Percentiles rank a stretch among this genome's conserved stretches.
Conservation (phyloP, 1,140 invertebrate species). For the Lordiphosa stackelbergi region DNA sequence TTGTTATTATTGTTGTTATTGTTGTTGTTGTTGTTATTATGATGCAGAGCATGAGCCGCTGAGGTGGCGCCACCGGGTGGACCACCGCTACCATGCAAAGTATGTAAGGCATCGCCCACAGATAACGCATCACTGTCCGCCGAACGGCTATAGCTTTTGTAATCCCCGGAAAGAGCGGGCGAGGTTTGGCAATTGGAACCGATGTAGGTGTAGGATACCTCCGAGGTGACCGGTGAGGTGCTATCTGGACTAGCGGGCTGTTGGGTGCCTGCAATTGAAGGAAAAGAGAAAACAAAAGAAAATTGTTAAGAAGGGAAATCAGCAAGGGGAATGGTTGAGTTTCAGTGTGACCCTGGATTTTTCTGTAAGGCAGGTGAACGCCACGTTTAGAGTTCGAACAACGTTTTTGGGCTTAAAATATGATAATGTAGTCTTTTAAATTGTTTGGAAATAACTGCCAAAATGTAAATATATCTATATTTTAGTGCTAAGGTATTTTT, state of each 20-base stretch:
- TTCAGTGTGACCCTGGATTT: too few relatives aligned
- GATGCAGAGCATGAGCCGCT: conserved; percentile 56
- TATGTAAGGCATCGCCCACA: conserved; percentile 66
- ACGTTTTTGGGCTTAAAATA: too few relatives aligned
- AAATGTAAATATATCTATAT: too few relatives aligned
- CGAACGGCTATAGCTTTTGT: conserved; percentile 72
- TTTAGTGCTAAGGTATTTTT: too few relatives aligned
- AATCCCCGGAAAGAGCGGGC: conserved; percentile 68
- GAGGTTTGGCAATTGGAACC: conserved; percentile 77
- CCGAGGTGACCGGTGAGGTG: conserved; percentile 87
- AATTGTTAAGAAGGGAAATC: conserved; percentile 2
- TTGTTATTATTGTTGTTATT: conserved; percentile 51
- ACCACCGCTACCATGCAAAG: conserved; percentile 37
- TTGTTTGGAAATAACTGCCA: too few relatives aligned
- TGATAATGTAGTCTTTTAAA: too few relatives aligned
- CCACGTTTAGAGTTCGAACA: too few relatives aligned
- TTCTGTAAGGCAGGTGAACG: too few relatives aligned
- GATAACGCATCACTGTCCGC: conserved; percentile 71
- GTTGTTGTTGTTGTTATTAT: conserved; percentile 53
- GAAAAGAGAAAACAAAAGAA: too few relatives aligned
- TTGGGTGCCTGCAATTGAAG: conserved; percentile 54
- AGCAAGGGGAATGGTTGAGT: too few relatives aligned
- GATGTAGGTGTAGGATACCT: conserved; percentile 81
- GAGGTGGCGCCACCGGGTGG: conserved; percentile 26
- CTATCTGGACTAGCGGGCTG: conserved; percentile 89